A percentile compares a stretch with the other conserved stretches of the same genome.
These are phyloP conservation scores for Nyctalus aviator DNA, from an alignment of 2,797 vertebrate species.

Conservation along the genomic window DNA sequence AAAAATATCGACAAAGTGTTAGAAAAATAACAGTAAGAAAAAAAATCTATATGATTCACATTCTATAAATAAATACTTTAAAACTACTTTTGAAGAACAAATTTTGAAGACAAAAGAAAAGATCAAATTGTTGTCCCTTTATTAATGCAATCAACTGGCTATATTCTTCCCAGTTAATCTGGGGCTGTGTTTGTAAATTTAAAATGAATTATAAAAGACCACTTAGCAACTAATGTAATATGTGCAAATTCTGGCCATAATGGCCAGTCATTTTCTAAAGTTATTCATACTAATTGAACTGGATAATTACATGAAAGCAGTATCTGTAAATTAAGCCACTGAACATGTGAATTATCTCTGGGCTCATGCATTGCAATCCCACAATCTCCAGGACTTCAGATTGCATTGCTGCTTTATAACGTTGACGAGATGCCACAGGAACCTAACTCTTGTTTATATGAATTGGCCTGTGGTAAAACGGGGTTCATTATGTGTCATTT, in stretches of 20 bases:
- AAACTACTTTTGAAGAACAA: conserved; percentile 59
- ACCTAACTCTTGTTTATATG: neutral
- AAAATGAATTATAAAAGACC: conserved; percentile 35
- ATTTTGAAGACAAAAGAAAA: conserved; percentile 47
- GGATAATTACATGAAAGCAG: conserved; percentile 51
- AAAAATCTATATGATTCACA: neutral
- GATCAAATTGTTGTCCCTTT: neutral
- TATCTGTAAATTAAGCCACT: conserved; percentile 13
- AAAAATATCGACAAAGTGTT: conserved; percentile 71
- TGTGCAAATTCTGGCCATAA: neutral
- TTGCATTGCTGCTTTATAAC: neutral
- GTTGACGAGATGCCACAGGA: neutral
- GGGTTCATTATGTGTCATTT: neutral
- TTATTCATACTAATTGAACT: conserved; percentile 11
- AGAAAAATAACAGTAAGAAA: conserved; percentile 54
- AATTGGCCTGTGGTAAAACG: neutral
- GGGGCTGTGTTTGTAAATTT: neutral
- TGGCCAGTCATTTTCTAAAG: conserved; percentile 39
- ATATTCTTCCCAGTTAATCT: conserved; percentile 63
- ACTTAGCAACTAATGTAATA: conserved; percentile 4
- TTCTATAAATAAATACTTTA: conserved; percentile 35
- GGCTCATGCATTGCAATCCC: conserved; percentile 47
- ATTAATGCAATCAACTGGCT: conserved; percentile 23
- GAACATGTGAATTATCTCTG: conserved; percentile 44
- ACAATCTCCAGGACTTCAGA: conserved; percentile 9